Conservation (phyloP, 2,888 invertebrate species). For the Alentia gelatinosa region DNA sequence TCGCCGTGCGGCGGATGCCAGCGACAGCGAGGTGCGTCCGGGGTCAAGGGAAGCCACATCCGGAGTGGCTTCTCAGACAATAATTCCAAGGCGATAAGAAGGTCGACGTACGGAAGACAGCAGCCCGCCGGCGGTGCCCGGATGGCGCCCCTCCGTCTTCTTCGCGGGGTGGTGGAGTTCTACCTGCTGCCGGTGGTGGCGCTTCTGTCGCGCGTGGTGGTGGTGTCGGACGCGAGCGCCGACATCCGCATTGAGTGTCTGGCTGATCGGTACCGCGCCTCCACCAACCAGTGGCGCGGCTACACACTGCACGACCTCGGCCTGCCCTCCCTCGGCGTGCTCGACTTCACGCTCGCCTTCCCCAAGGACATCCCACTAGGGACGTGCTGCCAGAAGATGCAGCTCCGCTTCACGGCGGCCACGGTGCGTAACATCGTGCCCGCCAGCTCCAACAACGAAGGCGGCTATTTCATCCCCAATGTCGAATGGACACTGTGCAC, state of each 20-base stretch:
- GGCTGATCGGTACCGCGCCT: conserved; percentile 24
- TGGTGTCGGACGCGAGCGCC: not conserved
- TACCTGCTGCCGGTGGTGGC: not conserved
- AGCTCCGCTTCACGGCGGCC: conserved; percentile 41
- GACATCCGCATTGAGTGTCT: conserved; percentile 44
- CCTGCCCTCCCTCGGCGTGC: conserved; percentile 19
- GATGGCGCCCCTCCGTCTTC: too few relatives aligned
- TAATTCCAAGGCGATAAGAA: too few relatives aligned
- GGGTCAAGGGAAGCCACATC: too few relatives aligned
- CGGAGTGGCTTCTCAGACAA: too few relatives aligned
- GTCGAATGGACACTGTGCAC: conserved; percentile 53
- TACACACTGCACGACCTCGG: conserved; percentile 29
- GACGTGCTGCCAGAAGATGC: conserved; percentile 46
- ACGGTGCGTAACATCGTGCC: not conserved
- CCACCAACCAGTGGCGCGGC: conserved; percentile 44
- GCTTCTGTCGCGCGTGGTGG: not conserved
- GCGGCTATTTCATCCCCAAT: conserved; percentile 44
- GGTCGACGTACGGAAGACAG: too few relatives aligned
- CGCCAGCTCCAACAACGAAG: not conserved
- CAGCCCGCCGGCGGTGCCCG: too few relatives aligned
- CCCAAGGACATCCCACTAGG: not conserved
- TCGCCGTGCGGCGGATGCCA: too few relatives aligned
- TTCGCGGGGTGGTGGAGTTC: not conserved
- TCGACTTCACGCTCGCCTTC: conserved; percentile 44
- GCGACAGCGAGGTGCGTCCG: too few relatives aligned